phyloP scores from a whole-genome alignment of 2,113 vertebrate species.

The Protobothrops flavoviridis region DNA sequence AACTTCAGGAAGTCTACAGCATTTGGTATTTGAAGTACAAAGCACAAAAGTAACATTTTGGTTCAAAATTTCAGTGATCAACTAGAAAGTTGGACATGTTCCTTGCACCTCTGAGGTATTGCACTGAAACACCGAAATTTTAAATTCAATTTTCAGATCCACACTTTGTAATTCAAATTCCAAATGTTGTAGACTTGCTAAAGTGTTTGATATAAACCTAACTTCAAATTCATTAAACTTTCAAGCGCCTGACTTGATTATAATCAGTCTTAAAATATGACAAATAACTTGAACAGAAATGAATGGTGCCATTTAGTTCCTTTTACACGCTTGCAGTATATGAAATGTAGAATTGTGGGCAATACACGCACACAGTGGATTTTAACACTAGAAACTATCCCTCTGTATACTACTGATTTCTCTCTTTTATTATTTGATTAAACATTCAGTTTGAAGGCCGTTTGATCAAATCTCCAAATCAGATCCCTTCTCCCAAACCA shows the following conservation, averaged over 20 bases:
- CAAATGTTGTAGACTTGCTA: neutral
- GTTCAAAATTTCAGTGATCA: neutral
- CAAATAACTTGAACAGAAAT: neutral
- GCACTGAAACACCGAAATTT: neutral
- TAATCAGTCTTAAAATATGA: neutral
- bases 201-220: neutral
- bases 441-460: neutral
- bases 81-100: neutral
- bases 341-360: neutral
- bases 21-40: neutral
- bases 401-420: neutral
- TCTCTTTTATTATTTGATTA: neutral
- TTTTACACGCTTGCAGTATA: neutral
- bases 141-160: neutral
- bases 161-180: neutral
- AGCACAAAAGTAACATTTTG: neutral
- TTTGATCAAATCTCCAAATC: neutral
- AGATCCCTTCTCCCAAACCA: neutral
- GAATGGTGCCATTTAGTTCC: neutral
- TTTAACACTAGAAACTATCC: neutral
- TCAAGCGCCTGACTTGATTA: neutral
- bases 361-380: neutral
- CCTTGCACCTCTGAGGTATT: neutral
- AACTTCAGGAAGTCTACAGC: neutral
- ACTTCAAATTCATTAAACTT: neutral